phyloP scores from a whole-genome alignment of 2,888 invertebrate genomes.

The Hanleya hanleyi region DNA sequence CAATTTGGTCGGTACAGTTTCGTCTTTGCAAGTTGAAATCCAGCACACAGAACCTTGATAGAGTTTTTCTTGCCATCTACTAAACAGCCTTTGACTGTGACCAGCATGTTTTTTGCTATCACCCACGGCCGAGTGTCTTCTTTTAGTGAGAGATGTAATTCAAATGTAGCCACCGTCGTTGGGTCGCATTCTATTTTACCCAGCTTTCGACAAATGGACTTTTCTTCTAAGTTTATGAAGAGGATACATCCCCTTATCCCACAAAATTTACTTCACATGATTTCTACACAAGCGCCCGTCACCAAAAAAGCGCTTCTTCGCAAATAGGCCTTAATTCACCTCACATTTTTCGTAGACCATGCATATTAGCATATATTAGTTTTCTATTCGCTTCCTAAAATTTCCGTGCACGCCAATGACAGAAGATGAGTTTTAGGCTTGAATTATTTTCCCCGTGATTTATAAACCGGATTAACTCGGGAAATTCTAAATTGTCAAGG shows the following conservation, averaged over 20 bases:
- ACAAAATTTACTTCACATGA: constrained; percentile 93
- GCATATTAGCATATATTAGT: too few species aligned
- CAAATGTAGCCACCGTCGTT: constrained; percentile 90
- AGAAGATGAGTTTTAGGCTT: too few species aligned
- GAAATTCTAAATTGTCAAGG: too few species aligned
- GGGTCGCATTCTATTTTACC: constrained; percentile 90
- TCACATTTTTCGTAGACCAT: too few species aligned
- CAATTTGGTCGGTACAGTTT: constrained; percentile 83
- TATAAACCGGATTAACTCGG: too few species aligned
- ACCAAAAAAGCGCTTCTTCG: too few species aligned
- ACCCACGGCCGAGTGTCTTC: constrained; percentile 92
- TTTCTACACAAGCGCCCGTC: too few species aligned
- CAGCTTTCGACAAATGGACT: constrained; percentile 77
- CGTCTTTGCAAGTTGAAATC: constrained; percentile 91
- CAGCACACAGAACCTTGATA: constrained; percentile 84
- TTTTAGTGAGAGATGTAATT: constrained; percentile 89
- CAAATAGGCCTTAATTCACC: too few species aligned
- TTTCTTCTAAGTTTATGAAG: constrained; percentile 84
- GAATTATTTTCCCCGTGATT: too few species aligned
- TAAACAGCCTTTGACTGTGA: constrained; percentile 54
- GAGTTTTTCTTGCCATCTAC: constrained; percentile 37
- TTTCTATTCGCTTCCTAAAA: too few species aligned
- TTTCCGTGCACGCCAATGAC: too few species aligned
- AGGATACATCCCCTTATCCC: constrained; percentile 89
- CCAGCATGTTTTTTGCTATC: constrained; percentile 88